Evolutionary conservation across 2,888 invertebrate genomes (phyloP).

Genomic region (Pseudolycoriella hygida): DNA sequence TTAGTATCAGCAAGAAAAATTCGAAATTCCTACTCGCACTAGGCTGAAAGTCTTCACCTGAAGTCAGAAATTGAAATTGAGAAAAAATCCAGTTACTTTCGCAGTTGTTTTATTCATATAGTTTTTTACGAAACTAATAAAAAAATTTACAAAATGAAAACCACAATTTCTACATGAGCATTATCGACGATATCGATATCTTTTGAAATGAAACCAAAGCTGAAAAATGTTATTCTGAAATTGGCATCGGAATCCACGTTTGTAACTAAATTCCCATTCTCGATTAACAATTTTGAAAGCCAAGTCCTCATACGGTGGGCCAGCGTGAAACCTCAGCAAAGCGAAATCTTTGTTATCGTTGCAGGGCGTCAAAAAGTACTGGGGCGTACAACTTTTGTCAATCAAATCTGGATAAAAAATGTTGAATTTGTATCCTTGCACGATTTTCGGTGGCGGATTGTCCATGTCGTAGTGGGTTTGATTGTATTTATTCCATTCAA

Average conservation of each 20-base stretch:
- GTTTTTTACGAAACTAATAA: too few relatives aligned
- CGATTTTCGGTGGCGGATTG: conserved; percentile 99
- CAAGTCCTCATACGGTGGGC: conserved; percentile 98
- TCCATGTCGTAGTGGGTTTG: conserved; percentile 99
- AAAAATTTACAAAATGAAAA: too few relatives aligned
- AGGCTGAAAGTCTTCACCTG: too few relatives aligned
- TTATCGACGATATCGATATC: conserved; percentile 82
- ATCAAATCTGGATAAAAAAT: conserved; percentile 99
- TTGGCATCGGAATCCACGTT: conserved; percentile 94
- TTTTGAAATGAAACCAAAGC: conserved; percentile 98
- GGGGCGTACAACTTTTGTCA: conserved; percentile 79
- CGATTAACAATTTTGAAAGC: conserved; percentile 97
- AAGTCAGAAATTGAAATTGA: too few relatives aligned
- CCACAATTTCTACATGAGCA: too few relatives aligned
- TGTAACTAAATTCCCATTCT: conserved; percentile 99
- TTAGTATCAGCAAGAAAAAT: too few relatives aligned
- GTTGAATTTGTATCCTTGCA: conserved; percentile 99
- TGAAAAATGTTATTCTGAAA: conserved; percentile 99
- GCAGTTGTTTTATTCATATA: too few relatives aligned
- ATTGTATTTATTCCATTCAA: conserved; percentile 99
- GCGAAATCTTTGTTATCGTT: conserved; percentile 90
- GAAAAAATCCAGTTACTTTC: too few relatives aligned
- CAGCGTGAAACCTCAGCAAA: conserved; percentile 86
- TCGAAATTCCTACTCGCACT: too few relatives aligned
- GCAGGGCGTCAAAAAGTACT: conserved; percentile 82